Evolutionary conservation across 1,140 invertebrate species (phyloP).

Genomic region (Ruditapes philippinarum): DNA sequence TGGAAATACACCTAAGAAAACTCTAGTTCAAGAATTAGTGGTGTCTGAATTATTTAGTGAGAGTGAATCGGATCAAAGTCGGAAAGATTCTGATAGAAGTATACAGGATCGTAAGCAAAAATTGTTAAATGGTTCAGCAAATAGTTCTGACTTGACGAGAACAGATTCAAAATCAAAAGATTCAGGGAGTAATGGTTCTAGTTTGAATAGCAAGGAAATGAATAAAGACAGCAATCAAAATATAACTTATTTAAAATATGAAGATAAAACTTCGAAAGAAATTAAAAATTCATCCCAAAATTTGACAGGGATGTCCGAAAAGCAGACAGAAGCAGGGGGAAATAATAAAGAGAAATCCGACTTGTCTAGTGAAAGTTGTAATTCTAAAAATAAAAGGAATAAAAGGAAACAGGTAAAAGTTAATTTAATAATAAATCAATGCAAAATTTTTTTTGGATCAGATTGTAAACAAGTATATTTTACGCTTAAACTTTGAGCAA

Average conservation of each 20-base stretch:
- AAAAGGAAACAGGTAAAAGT: slow-evolving; percentile 52
- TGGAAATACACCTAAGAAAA: neutral
- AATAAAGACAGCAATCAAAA: slow-evolving; percentile 59
- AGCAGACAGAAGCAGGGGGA: neutral
- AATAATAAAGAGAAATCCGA: slow-evolving; percentile 26
- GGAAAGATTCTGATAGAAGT: slow-evolving; percentile 45
- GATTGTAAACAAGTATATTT: no score
- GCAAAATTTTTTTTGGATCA: no score
- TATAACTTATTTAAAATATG: slow-evolving; percentile 64
- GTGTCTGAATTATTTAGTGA: slow-evolving; percentile 62
- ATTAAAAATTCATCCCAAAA: neutral
- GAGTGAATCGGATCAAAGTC: slow-evolving; percentile 55
- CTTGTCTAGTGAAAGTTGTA: neutral
- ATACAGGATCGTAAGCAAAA: slow-evolving; percentile 21
- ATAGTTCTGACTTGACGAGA: neutral
- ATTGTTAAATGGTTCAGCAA: neutral
- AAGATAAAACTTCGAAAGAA: slow-evolving; percentile 9
- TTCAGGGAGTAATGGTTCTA: slow-evolving; percentile 4
- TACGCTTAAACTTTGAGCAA: no score
- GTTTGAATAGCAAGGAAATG: slow-evolving; percentile 25
- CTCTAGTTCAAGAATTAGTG: slow-evolving; percentile 12
- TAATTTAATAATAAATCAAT: neutral
- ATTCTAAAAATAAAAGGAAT: slow-evolving; percentile 30
- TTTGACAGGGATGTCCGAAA: neutral
- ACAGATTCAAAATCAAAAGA: slow-evolving; percentile 52